Percentiles rank a stretch among this genome's conserved stretches.
Evolutionary conservation across 2,113 vertebrate genomes (phyloP).

Genomic region (Grammomys dolichurus): DNA sequence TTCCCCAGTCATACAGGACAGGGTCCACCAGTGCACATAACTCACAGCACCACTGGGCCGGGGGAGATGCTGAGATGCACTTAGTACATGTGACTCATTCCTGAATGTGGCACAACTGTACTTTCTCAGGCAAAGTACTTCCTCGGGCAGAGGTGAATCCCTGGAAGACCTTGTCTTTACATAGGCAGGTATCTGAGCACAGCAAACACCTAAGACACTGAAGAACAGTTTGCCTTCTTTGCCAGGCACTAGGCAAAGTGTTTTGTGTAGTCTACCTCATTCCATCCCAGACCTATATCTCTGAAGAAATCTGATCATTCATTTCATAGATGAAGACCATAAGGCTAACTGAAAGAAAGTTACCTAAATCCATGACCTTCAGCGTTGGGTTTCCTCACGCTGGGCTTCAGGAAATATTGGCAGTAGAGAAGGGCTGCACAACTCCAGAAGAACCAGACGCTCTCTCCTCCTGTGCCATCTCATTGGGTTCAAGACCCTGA

Average conservation of each 20-base stretch:
- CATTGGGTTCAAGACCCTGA: not conserved
- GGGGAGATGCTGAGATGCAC: accelerated
- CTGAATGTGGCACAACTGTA: not conserved
- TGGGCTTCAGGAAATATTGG: not conserved
- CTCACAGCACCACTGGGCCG: too few species aligned
- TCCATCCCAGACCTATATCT: not conserved
- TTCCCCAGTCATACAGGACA: not conserved
- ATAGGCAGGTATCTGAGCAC: too few species aligned
- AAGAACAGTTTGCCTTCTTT: not conserved
- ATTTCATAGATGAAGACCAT: not conserved
- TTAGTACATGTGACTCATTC: not conserved
- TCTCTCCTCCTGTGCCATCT: not conserved
- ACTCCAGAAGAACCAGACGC: too few species aligned
- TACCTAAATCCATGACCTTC: not conserved
- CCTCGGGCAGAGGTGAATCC: not conserved
- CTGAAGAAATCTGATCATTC: not conserved
- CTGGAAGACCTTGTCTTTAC: not conserved
- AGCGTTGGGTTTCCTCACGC: not conserved
- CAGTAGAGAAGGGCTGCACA: not conserved
- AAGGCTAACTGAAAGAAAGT: not conserved
- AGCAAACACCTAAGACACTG: not conserved
- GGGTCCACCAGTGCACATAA: not conserved
- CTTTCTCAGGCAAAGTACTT: too few species aligned
- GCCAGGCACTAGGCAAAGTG: not conserved
- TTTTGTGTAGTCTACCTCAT: not conserved